Base-by-base conservation (phyloP, 64 coral and sea anemone genomes). In the Astreopora myriophthalma region DNA sequence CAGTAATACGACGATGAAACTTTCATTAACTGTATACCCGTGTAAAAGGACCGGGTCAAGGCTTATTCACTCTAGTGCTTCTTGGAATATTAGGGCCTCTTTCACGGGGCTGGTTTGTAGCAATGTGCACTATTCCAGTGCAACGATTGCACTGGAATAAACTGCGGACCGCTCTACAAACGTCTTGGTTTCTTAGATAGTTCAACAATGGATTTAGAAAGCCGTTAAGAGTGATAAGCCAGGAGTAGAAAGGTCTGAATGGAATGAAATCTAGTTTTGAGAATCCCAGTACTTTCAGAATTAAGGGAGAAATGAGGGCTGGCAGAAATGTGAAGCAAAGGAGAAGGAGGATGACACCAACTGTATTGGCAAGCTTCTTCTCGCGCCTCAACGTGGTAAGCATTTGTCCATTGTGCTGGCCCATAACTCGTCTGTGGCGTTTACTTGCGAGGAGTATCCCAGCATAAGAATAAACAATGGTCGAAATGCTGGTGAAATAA, bases 341-440 rank as follows among this genome's bases (percentile, higher is more conserved):
- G 13, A 40, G 13, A 6, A 74, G 9, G 4, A 74, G 16, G 19
- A 74, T 74, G 5, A 74, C 37, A 39, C 34, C 35, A 23, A 74
- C 34, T 39, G 71, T 74, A 35, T 74, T 74, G 13, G 71, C 71
- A 33, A 74, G 33, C 40, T 74, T 74, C 34, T 74, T 74, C 34
- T 74, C 71, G 8, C 35, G 35, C 34, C 40, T 40, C 40, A 74
- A 23, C 6, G 9, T n/a, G 34, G 71, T 22, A 20, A 40, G 20
- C 34, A 39, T 19, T 40, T 24, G 71, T 16, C 16, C 20, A 8
- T 31, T 8, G 5, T 42, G 20, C 34, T 42, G 71, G n/a, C 40
- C 30, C 34, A 74, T 74, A 20, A 35, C 16, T 0, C 17, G 34
- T 0, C 35, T 74, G 71, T 74, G 35, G 71, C 34, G 34, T 24